phyloP scores from a whole-genome alignment of 1,140 invertebrate species.

The Drosophila grimshawi region DNA sequence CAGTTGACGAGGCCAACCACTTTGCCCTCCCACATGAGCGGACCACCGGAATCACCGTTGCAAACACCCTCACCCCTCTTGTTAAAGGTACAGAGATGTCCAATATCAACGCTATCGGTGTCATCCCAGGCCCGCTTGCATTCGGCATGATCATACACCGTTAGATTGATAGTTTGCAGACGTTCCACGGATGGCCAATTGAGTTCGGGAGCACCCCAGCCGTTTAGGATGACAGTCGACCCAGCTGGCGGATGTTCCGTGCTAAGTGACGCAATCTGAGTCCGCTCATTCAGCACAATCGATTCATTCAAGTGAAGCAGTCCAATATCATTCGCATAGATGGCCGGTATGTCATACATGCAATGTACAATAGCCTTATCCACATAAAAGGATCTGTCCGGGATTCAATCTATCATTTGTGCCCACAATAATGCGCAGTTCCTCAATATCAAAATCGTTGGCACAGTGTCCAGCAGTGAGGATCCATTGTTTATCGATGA shows the following conservation, averaged over 20 bases:
- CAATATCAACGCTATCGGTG: constrained; percentile 52
- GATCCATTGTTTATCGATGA: constrained; percentile 70
- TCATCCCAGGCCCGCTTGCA: constrained; percentile 51
- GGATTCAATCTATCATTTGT: constrained; percentile 63
- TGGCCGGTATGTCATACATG: constrained; percentile 67
- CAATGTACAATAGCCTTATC: constrained; percentile 57
- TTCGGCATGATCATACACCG: constrained; percentile 52
- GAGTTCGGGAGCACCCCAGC: constrained; percentile 61
- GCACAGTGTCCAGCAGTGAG: constrained; percentile 85
- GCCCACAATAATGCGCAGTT: constrained; percentile 64
- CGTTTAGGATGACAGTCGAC: constrained; percentile 84
- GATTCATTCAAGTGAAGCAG: constrained; percentile 82
- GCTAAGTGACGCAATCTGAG: constrained; percentile 76
- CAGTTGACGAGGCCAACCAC: constrained; percentile 86
- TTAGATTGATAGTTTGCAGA: constrained; percentile 64
- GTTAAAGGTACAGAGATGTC: constrained; percentile 87
- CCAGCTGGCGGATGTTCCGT: constrained; percentile 47
- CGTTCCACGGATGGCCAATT: constrained; percentile 44
- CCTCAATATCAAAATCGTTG: constrained; percentile 48
- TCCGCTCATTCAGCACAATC: constrained; percentile 84
- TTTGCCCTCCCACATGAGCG: constrained; percentile 83
- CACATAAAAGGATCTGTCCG: constrained; percentile 44
- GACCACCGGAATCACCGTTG: constrained; percentile 87
- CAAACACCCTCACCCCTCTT: constrained; percentile 85
- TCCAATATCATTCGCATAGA: constrained; percentile 85